Conservation (phyloP, 1,140 invertebrate species). For the Chionoecetes opilio region DNA sequence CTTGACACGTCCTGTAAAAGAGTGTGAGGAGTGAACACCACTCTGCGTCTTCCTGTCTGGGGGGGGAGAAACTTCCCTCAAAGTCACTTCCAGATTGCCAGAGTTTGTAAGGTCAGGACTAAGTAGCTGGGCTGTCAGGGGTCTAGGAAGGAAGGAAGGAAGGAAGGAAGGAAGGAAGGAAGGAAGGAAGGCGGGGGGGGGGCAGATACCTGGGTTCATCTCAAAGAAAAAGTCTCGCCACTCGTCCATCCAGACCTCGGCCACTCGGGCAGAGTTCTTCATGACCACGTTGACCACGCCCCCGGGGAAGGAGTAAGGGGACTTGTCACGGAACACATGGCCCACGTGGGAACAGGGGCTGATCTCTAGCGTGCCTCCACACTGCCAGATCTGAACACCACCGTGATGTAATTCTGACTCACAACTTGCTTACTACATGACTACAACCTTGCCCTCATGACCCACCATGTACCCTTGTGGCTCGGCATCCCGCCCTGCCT, state of each 20-base stretch:
- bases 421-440: not conserved
- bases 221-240: slow-evolving; percentile 85
- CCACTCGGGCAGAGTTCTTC: slow-evolving; percentile 84
- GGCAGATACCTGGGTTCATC: slow-evolving; percentile 83
- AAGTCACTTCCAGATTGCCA: slow-evolving; percentile 46
- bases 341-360: slow-evolving; percentile 85
- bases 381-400: slow-evolving; percentile 84
- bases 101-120: slow-evolving; percentile 35
- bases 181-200: not conserved
- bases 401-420: not conserved
- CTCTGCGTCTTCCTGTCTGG: slow-evolving; percentile 31
- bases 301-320: slow-evolving; percentile 86
- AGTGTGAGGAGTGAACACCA: slow-evolving; percentile 49
- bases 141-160: not conserved
- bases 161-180: not conserved
- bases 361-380: slow-evolving; percentile 85
- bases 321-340: slow-evolving; percentile 87
- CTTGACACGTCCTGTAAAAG: slow-evolving; percentile 52
- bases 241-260: slow-evolving; percentile 85
- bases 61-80: slow-evolving; percentile 42
- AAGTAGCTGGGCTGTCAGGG: slow-evolving; percentile 27
- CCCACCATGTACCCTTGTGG: not conserved
- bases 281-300: slow-evolving; percentile 86
- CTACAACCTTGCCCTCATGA: not conserved
- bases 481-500: not conserved